These are phyloP conservation scores for Scartelaos histophorus DNA, from an alignment of 2,113 vertebrate species.

Conservation along the genomic window DNA sequence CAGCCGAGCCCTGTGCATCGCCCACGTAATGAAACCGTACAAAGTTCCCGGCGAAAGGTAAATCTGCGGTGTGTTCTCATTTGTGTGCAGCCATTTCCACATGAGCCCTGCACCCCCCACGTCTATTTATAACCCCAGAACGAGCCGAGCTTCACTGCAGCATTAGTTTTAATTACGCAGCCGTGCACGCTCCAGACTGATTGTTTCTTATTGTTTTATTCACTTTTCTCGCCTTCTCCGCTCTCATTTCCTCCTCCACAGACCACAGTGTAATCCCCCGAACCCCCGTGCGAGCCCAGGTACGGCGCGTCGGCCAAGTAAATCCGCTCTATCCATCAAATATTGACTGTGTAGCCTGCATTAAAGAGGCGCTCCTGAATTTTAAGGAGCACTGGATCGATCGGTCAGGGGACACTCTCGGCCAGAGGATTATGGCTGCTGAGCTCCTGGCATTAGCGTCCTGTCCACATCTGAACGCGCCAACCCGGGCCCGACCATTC, in stretches of 20 bases:
- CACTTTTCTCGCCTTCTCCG: background rate
- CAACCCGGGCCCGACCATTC: slow-evolving; percentile 14
- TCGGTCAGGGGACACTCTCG: slow-evolving; percentile 22
- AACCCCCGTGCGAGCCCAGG: slow-evolving; percentile 25
- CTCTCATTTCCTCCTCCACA: slow-evolving; percentile 19
- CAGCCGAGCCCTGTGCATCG: background rate
- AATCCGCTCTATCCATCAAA: slow-evolving; percentile 63
- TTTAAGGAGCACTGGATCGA: slow-evolving; percentile 57
- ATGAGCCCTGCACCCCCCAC: background rate
- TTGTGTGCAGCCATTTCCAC: background rate
- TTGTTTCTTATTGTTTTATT: background rate
- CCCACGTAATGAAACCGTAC: background rate
- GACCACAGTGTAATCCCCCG: slow-evolving; percentile 17
- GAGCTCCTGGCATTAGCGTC: slow-evolving; percentile 28
- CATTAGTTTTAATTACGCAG: slow-evolving; percentile 32
- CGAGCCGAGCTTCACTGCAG: slow-evolving; percentile 8
- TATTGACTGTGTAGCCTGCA: slow-evolving; percentile 50
- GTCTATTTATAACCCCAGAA: slow-evolving; percentile 6
- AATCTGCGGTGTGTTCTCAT: background rate
- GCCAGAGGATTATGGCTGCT: slow-evolving; percentile 34
- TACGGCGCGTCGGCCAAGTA: slow-evolving; percentile 48
- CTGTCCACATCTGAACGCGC: slow-evolving; percentile 22
- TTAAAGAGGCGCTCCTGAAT: slow-evolving; percentile 51
- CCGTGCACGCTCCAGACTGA: slow-evolving; percentile 14
- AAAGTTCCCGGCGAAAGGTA: background rate